Evolutionary conservation across 2,888 invertebrate genomes (phyloP), one percentile per base, ranked within the genome.

Genomic region (Dyspetes luteomarginatus): DNA sequence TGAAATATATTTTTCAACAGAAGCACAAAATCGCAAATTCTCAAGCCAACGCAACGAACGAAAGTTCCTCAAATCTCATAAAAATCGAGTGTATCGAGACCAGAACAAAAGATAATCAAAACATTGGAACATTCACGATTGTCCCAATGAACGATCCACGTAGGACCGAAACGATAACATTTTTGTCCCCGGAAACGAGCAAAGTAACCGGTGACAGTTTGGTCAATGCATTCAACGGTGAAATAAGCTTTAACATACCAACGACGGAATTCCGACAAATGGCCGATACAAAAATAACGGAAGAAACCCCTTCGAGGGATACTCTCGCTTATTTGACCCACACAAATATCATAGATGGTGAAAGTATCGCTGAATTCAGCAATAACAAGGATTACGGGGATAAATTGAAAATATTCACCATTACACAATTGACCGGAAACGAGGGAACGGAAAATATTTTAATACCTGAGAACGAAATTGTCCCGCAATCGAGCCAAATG

Each of bases 71-170:
- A 9, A 74, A 62, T 50, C 12, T 19, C 17, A 67, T 26, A 43
- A 86, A 86, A 76, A 81, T 41, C 43, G 83, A 81, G 30, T 68
- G 74, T 48, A 43, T 56, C 36, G 76, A 84, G 45, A 55, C 76
- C 19, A 26, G 43, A 50, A 50, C n/a, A 56, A 75, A 65, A 2
- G 65, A 83, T 1, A 71, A 64, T 45, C 79, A 67, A 43, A 73
- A 75, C 12, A 83, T 86, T 60, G 85, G 87, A 52, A 85, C 88
- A 0, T 90, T 86, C 56, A 83, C 88, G 2, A 84, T 90, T 30
- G 84, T 89, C 56, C 86, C 89, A 15, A 76, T 89, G 71, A 85
- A 82, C 41, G 82, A 85, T 30, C 55, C 67, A 12, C 82, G 84
- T 75, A 82, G 74, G 26, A 80, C 69, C 56, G 75, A 77, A 65